phyloP scores from a whole-genome alignment of 1,140 invertebrate species.

The Ooceraea biroi region DNA sequence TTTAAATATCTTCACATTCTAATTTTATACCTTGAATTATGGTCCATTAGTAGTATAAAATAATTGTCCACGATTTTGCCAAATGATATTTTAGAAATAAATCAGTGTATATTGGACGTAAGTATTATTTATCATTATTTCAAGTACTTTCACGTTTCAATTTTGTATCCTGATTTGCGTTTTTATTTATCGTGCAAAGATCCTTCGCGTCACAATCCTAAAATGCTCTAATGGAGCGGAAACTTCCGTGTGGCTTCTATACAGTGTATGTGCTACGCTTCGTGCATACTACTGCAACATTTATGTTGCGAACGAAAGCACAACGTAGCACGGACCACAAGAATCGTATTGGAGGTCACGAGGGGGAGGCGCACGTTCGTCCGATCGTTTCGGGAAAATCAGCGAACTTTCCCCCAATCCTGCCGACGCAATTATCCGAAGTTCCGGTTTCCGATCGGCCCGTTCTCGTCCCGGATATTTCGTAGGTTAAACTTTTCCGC shows the following conservation, averaged over 20 bases:
- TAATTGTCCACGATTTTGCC: background rate
- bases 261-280: background rate
- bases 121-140: background rate
- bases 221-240: background rate
- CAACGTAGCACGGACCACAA: background rate
- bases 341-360: background rate
- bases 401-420: slow-evolving; percentile 56
- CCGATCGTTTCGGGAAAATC: slow-evolving; percentile 16
- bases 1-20: too few relatives aligned
- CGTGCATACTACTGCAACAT: background rate
- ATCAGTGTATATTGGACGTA: background rate
- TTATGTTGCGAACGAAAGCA: slow-evolving; percentile 10
- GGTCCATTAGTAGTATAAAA: too few relatives aligned
- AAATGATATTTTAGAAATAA: background rate
- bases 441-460: slow-evolving; percentile 56
- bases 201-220: background rate
- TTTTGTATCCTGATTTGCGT: background rate
- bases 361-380: background rate
- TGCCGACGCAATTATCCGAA: slow-evolving; percentile 67
- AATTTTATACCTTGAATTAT: too few relatives aligned
- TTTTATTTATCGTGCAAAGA: background rate
- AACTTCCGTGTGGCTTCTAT: background rate
- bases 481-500: slow-evolving; percentile 62
- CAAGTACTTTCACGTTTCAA: background rate
- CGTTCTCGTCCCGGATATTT: slow-evolving; percentile 58